These are phyloP conservation scores for Lasiurus borealis DNA, from an alignment of 2,113 vertebrate species.

Conservation along the genomic window DNA sequence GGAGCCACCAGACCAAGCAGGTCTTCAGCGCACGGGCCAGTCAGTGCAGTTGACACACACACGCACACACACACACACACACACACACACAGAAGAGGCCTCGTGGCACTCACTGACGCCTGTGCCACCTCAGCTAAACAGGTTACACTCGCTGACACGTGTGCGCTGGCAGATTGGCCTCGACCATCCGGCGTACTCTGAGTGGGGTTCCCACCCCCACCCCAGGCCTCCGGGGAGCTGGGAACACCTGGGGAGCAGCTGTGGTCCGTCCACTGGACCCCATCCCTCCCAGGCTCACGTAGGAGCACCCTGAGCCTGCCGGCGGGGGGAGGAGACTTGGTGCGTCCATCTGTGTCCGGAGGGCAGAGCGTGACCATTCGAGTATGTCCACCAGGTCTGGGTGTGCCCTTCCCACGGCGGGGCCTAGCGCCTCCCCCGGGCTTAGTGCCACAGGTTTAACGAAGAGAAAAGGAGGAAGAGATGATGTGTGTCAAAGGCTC, in stretches of 20 bases:
- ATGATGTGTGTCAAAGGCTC: rapidly evolving
- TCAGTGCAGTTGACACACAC: no score
- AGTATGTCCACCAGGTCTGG: background rate
- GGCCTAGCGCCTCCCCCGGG: background rate
- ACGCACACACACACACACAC: no score
- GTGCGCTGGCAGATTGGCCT: no score
- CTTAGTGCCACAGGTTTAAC: rapidly evolving
- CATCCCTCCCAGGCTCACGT: background rate
- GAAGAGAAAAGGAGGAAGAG: background rate
- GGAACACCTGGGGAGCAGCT: background rate
- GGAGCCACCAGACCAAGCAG: no score
- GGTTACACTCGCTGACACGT: no score
- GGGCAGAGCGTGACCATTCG: background rate
- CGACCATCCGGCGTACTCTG: no score
- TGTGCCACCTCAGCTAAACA: no score
- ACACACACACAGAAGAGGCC: no score
- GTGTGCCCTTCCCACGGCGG: rapidly evolving
- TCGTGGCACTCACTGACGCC: no score
- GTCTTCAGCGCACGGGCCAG: no score
- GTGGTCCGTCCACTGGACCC: rapidly evolving
- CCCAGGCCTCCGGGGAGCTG: background rate
- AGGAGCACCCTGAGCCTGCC: no score
- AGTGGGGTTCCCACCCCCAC: no score
- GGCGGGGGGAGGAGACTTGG: background rate
- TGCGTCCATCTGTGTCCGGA: background rate